Conservation (phyloP, 53 echinoderm and acorn worm species). For the Echinometra lucunter region DNA sequence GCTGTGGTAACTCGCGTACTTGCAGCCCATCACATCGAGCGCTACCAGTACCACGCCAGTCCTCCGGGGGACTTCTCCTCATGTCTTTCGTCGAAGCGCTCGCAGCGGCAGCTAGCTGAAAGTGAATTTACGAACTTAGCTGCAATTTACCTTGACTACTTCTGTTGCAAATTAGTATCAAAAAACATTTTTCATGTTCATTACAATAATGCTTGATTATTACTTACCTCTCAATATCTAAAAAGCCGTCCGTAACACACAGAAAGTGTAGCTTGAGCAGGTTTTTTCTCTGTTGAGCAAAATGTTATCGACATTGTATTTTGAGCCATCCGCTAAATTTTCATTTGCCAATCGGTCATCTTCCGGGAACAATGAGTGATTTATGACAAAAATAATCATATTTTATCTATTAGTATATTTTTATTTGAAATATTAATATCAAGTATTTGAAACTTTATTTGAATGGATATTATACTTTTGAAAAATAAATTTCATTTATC, state of each 20-base stretch:
- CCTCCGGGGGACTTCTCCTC: neutral
- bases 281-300: neutral
- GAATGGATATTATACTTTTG: neutral
- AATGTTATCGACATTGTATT: neutral
- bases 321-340: conserved; percentile 24
- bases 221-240: neutral
- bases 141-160: neutral
- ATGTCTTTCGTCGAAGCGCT: neutral
- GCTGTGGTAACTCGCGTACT: too few relatives aligned
- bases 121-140: neutral
- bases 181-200: neutral
- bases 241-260: neutral
- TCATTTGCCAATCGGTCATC: conserved; percentile 1
- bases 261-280: neutral
- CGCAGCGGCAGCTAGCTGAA: too few relatives aligned
- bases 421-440: too few relatives aligned
- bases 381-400: neutral
- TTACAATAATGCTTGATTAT: neutral
- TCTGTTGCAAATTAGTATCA: neutral
- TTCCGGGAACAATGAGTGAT: neutral
- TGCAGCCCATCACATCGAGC: too few relatives aligned
- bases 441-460: neutral
- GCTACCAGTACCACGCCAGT: too few relatives aligned
- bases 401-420: neutral
- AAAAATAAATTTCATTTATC: neutral